Base-by-base conservation (phyloP, 2,888 invertebrate species). In the Neoaliturus tenellus region DNA sequence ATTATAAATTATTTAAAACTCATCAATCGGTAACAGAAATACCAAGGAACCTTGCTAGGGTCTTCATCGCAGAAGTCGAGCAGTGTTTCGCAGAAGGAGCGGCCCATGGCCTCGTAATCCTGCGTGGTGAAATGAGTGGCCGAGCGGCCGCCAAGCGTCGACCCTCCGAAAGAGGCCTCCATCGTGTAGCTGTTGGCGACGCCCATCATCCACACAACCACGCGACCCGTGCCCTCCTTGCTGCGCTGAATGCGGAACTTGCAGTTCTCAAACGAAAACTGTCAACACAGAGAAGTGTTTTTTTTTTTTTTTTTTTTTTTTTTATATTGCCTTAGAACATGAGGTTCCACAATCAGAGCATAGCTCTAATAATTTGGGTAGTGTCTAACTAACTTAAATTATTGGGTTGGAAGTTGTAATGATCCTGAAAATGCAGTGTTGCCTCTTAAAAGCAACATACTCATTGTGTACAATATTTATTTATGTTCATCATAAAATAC, bases 181-280 rank as follows among this genome's bases (percentile, higher is more conserved):
- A 98, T 94, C 4, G 98, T 98, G 90, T 97, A 98, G 90, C 98
- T 98, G 89, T 98, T 98, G 84, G 96, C 95, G 69, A 98, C 96
- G 31, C 98, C 98, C 93, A 98, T 94, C 93, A 98, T 96, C 98
- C 98, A 98, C 88, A 98, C 96, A 0, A 98, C 98, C 10, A 98
- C 96, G 84, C 98, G 92, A 6, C 98, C 98, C 0, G 98, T 98
- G 2, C 98, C 98, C 91, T 98, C 98, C 91, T 98, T 98, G 88
- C 96, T 96, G 86, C 97, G 95, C 90, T 98, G 98, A 87, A 98
- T 95, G 89, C 97, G 95, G 90, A 98, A 98, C 91, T 97, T 98
- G 91, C 98, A 98, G 89, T 95, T 95, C 91, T 98, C 97, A 90
- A 97, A 98, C 14, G 96, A 97, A 91, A 98, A 98, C 98, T 96